Evolutionary conservation across 2,888 invertebrate genomes (phyloP).

Genomic region (Biston stratarius): DNA sequence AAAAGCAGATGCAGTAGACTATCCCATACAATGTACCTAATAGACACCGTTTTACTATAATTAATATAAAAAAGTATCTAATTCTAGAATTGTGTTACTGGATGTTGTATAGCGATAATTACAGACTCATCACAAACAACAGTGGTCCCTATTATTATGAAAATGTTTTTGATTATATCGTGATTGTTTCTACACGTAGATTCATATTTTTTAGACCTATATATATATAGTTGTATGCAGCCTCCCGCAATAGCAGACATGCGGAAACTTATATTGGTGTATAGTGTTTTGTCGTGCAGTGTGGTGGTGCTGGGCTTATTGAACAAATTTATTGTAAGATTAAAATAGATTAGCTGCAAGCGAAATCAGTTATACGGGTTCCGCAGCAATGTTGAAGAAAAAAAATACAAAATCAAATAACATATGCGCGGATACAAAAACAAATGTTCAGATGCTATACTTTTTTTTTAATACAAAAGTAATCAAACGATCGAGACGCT

Average conservation of each 20-base stretch:
- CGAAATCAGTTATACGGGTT: background rate
- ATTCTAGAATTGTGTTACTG: background rate
- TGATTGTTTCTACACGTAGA: background rate
- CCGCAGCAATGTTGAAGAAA: background rate
- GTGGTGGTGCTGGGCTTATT: background rate
- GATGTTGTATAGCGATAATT: conserved; percentile 1
- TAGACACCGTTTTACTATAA: too few species aligned
- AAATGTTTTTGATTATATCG: background rate
- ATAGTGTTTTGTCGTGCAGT: conserved; percentile 8
- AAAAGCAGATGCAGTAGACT: too few species aligned
- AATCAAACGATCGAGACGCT: too few species aligned
- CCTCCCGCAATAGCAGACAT: background rate
- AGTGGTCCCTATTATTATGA: background rate
- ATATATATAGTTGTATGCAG: background rate
- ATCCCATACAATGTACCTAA: too few species aligned
- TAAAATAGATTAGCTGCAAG: background rate
- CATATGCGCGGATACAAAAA: too few species aligned
- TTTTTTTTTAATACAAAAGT: too few species aligned
- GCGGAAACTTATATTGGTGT: conserved; percentile 11
- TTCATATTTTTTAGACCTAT: background rate
- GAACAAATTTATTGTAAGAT: conserved; percentile 30
- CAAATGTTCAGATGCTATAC: too few species aligned
- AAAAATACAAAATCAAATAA: too few species aligned
- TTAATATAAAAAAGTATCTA: background rate
- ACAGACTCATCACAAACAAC: background rate